A percentile compares a stretch with the other conserved stretches of the same genome.
These are phyloP conservation scores for Scortum barcoo DNA, from an alignment of 2,113 vertebrate species.

Conservation along the genomic window DNA sequence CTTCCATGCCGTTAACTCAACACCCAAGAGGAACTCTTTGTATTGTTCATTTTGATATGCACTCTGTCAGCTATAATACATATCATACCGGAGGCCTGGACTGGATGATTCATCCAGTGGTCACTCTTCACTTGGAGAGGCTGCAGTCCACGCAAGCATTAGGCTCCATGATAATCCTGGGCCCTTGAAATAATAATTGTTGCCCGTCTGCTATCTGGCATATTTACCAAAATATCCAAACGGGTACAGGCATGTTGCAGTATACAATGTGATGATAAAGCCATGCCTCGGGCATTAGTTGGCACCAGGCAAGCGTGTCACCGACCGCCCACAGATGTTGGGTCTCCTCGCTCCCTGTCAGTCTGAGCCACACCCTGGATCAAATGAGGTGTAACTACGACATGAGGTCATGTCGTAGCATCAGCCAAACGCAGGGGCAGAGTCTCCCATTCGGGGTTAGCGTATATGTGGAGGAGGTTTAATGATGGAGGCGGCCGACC, in stretches of 20 bases:
- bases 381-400: conserved; percentile 55
- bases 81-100: conserved; percentile 31
- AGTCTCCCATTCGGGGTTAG: conserved; percentile 43
- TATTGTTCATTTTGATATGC: conserved; percentile 38
- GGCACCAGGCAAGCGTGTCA: conserved; percentile 61
- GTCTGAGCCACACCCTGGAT: conserved; percentile 62
- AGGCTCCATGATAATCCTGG: conserved; percentile 60
- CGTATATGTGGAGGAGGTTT: conserved; percentile 62
- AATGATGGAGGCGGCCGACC: conserved; percentile 36
- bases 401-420: conserved; percentile 69
- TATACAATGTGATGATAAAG: conserved; percentile 45
- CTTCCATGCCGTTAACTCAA: conserved; percentile 48
- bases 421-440: conserved; percentile 40
- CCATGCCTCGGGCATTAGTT: conserved; percentile 47
- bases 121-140: conserved; percentile 55
- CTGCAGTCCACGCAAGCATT: conserved; percentile 34
- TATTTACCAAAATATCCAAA: conserved; percentile 61
- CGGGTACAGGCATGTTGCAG: conserved; percentile 49
- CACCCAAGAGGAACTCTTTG: conserved; percentile 45
- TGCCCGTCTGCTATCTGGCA: conserved; percentile 52
- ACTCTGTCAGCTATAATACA: conserved; percentile 38
- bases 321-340: conserved; percentile 69
- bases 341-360: conserved; percentile 45
- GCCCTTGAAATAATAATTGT: conserved; percentile 64
- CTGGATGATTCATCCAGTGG: conserved; percentile 53